Conservation (phyloP, 2,888 invertebrate species). For the Dynastes grantii region DNA sequence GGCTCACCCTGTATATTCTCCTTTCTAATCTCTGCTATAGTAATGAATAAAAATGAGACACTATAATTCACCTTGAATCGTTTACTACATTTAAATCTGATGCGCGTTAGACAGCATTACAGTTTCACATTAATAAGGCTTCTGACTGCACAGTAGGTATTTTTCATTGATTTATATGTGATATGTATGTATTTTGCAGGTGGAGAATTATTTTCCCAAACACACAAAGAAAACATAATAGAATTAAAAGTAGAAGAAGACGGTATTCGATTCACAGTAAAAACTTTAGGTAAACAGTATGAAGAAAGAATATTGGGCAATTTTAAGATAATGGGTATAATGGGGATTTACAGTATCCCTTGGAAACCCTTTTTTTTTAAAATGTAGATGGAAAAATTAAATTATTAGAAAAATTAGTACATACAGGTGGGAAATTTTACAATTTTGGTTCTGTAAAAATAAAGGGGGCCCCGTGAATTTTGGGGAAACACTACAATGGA, state of each 20-base stretch:
- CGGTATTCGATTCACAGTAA: slow-evolving; percentile 72
- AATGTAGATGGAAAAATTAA: slow-evolving; percentile 70
- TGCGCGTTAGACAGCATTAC: no score
- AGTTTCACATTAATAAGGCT: no score
- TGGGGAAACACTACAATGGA: slow-evolving; percentile 86
- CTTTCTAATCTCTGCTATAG: no score
- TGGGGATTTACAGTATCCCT: slow-evolving; percentile 79
- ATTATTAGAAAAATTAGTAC: slow-evolving; percentile 86
- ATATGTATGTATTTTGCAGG: slow-evolving; percentile 68
- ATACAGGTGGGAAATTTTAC: slow-evolving; percentile 86
- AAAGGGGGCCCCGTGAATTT: no score
- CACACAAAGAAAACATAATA: slow-evolving; percentile 73
- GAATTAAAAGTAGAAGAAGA: slow-evolving; percentile 68
- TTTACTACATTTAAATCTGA: no score
- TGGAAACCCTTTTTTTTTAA: no score
- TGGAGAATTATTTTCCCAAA: slow-evolving; percentile 81
- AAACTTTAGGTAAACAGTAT: slow-evolving; percentile 69
- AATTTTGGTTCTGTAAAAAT: no score
- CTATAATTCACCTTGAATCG: no score
- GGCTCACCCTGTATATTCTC: no score
- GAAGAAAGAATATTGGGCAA: slow-evolving; percentile 80
- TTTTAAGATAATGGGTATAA: slow-evolving; percentile 84
- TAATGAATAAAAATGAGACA: no score
- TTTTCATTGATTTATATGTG: no score
- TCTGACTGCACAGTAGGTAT: no score